Evolutionary conservation across 2,888 invertebrate species (phyloP).

Genomic region (Acleris sparsana): DNA sequence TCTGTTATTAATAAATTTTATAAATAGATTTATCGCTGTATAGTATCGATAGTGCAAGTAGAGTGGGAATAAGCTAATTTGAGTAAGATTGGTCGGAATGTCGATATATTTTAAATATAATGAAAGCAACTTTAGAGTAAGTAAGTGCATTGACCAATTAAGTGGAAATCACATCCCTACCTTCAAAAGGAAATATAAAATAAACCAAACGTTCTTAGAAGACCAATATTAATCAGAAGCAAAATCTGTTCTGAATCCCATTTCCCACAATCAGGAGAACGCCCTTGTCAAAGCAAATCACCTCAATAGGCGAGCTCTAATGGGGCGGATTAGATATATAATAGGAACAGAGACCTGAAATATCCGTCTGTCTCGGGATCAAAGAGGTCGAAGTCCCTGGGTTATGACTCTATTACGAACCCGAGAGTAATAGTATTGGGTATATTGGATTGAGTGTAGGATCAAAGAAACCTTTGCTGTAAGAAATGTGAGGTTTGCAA

Average conservation of each 20-base stretch:
- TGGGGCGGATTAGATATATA: conserved; percentile 53
- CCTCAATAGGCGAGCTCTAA: conserved; percentile 44
- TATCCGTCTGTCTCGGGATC: conserved; percentile 53
- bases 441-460: conserved; percentile 48
- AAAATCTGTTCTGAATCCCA: conserved; percentile 10
- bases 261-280: conserved; percentile 11
- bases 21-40: too few species aligned
- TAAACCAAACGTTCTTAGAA: too few species aligned
- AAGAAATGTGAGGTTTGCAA: conserved; percentile 14
- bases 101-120: too few species aligned
- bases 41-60: too few species aligned
- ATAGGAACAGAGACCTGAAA: conserved; percentile 49
- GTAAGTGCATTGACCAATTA: too few species aligned
- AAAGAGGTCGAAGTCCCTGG: conserved; percentile 50
- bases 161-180: too few species aligned
- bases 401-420: conserved; percentile 55
- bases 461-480: conserved; percentile 45
- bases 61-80: too few species aligned
- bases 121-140: too few species aligned
- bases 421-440: conserved; percentile 50
- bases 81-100: too few species aligned
- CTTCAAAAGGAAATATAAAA: too few species aligned
- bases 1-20: too few species aligned
- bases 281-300: conserved; percentile 30
- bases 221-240: neutral